phyloP scores from a whole-genome alignment of 2,797 vertebrate genomes.

The Xiphophorus birchmanni region DNA sequence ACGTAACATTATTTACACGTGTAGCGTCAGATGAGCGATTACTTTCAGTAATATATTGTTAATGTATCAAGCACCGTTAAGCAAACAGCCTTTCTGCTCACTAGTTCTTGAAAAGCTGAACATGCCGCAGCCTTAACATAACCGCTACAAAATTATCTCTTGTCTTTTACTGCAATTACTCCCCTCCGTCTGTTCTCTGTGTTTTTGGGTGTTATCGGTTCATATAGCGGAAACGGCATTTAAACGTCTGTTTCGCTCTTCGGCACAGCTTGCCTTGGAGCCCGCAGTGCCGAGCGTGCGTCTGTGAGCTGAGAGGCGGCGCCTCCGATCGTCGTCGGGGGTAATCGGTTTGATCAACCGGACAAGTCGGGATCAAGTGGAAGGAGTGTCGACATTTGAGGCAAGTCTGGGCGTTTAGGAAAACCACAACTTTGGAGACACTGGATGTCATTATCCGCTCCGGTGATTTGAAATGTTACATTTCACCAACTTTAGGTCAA shows the following conservation, averaged over 20 bases:
- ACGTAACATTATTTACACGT: neutral
- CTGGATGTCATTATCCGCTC: neutral
- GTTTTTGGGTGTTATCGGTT: constrained; percentile 17
- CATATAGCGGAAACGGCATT: constrained; percentile 21
- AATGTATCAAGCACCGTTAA: neutral
- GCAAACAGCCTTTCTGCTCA: neutral
- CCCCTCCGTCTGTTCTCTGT: constrained; percentile 16
- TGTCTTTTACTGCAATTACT: constrained; percentile 8
- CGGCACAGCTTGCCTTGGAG: constrained; percentile 5
- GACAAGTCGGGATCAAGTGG: neutral
- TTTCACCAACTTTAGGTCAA: constrained; percentile 15
- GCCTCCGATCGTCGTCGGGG: neutral
- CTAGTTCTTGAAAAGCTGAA: constrained; percentile 21
- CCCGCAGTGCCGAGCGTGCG: neutral
- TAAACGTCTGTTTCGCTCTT: constrained; percentile 14
- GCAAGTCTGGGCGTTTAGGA: neutral
- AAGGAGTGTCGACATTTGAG: neutral
- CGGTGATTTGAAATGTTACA: constrained; percentile 16
- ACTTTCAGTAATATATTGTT: neutral
- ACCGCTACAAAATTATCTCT: constrained; percentile 7
- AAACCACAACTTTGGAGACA: constrained; percentile 5
- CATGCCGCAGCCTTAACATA: neutral
- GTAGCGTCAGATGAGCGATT: neutral
- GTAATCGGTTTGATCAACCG: neutral
- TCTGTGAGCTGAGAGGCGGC: constrained; percentile 1